These are phyloP conservation scores for Ptilodon capucinus DNA, from an alignment of 2,888 invertebrate species.

Conservation along the genomic window DNA sequence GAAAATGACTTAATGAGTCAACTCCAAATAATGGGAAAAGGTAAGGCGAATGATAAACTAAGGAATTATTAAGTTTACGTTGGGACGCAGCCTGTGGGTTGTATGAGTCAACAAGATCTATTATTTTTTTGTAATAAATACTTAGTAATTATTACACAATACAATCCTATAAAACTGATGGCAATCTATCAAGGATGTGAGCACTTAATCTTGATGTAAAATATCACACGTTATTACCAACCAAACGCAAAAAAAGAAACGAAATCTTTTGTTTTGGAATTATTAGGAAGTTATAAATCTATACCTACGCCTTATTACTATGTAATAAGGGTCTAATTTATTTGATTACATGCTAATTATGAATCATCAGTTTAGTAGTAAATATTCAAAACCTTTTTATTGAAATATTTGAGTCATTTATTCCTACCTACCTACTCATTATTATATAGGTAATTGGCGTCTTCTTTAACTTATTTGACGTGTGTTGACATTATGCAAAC, in stretches of 20 bases:
- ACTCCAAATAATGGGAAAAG: too few relatives aligned
- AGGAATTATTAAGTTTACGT: too few relatives aligned
- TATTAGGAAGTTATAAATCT: conserved; percentile 9
- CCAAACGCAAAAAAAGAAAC: conserved; percentile 10
- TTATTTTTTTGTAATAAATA: conserved; percentile 8
- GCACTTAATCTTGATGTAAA: conserved; percentile 10
- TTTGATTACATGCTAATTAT: conserved; percentile 6
- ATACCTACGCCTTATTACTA: conserved; percentile 3
- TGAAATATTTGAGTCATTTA: too few relatives aligned
- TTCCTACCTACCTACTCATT: too few relatives aligned
- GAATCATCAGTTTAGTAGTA: conserved; percentile 17
- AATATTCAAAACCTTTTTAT: conserved; percentile 4
- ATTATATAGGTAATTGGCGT: not conserved
- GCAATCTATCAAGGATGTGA: conserved; percentile 27
- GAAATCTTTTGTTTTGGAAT: conserved; percentile 20
- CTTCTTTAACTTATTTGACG: too few relatives aligned
- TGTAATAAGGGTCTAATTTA: conserved; percentile 13
- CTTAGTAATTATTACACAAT: conserved; percentile 9
- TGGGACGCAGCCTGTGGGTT: too few relatives aligned
- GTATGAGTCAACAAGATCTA: not conserved
- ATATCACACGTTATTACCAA: not conserved
- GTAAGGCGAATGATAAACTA: too few relatives aligned
- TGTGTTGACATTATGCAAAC: too few relatives aligned
- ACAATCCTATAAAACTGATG: conserved; percentile 15
- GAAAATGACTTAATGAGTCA: too few relatives aligned